Evolutionary conservation across 2,797 vertebrate species (phyloP).

Genomic region (Macroramphosus scolopax): DNA sequence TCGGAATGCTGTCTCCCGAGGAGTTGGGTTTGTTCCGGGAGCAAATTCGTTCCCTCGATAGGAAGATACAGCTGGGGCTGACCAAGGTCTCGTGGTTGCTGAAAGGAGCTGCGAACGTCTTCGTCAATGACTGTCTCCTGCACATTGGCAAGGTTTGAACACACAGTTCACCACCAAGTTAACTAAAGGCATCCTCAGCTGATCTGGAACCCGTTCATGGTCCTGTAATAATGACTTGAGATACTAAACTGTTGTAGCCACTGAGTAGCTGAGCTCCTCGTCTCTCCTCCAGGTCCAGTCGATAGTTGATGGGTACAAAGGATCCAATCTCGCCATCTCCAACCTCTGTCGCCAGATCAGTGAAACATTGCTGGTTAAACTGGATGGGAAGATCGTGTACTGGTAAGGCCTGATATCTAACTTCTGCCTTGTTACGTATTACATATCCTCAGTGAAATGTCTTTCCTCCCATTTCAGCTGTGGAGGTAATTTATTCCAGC

Average conservation of each 20-base stretch:
- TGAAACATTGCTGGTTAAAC: conserved; percentile 77
- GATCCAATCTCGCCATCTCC: conserved; percentile 74
- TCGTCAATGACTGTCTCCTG: conserved; percentile 82
- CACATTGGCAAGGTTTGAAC: conserved; percentile 83
- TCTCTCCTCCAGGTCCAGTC: conserved; percentile 85
- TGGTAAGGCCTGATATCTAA: conserved; percentile 37
- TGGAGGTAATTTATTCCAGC: no score
- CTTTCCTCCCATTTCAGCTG: no score
- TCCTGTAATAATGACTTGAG: no score
- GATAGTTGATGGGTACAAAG: conserved; percentile 82
- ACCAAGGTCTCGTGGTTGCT: conserved; percentile 84
- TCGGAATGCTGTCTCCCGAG: conserved; percentile 75
- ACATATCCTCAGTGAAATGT: not conserved
- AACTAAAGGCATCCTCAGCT: no score
- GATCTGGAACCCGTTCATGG: no score
- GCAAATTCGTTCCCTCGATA: conserved; percentile 79
- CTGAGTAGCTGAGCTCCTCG: no score
- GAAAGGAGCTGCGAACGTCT: conserved; percentile 75
- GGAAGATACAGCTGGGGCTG: conserved; percentile 84
- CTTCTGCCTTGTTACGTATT: no score
- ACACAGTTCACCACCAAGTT: not conserved
- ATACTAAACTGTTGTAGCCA: no score
- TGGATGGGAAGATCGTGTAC: conserved; percentile 81
- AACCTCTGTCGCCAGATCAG: conserved; percentile 80
- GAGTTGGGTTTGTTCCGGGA: conserved; percentile 84